A percentile compares a stretch with the other conserved stretches of the same genome.
Conservation (phyloP, 1,140 invertebrate species). For the Lordiphosa collinella region DNA sequence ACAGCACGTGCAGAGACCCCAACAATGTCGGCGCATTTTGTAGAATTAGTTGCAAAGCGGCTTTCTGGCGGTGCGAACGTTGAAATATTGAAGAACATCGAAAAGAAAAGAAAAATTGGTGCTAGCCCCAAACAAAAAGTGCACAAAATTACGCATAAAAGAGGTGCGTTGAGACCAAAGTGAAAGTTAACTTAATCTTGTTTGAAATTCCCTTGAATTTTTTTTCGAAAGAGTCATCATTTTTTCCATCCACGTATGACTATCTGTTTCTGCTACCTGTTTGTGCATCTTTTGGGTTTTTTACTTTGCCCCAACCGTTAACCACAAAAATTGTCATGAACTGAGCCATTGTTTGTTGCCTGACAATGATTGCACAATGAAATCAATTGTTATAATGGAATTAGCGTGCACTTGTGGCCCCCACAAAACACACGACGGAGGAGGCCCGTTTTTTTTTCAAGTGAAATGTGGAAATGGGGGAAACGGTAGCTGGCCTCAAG, state of each 20-base stretch:
- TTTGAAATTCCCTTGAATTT: not conserved
- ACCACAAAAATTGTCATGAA: constrained; percentile 48
- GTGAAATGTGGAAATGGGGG: constrained; percentile 9
- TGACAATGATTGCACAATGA: constrained; percentile 76
- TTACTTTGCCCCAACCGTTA: constrained; percentile 44
- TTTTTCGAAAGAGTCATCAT: constrained; percentile 6
- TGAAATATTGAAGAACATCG: constrained; percentile 13
- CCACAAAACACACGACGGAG: constrained; percentile 3
- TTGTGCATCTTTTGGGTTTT: constrained; percentile 12
- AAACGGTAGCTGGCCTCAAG: constrained; percentile 19
- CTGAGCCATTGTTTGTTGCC: constrained; percentile 49
- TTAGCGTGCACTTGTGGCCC: constrained; percentile 55
- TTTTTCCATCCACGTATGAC: constrained; percentile 8
- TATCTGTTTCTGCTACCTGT: constrained; percentile 34
- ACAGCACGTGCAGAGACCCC: constrained; percentile 58
- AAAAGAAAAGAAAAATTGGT: constrained; percentile 38
- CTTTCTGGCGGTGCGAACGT: constrained; percentile 57
- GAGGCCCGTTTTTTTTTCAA: constrained; percentile 23
- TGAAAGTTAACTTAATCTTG: constrained; percentile 40
- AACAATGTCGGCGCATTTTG: constrained; percentile 28
- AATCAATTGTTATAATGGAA: constrained; percentile 78
- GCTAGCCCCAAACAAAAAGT: constrained; percentile 34
- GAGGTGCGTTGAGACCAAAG: constrained; percentile 53
- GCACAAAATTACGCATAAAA: constrained; percentile 35
- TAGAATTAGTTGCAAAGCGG: constrained; percentile 72